phyloP scores from a whole-genome alignment of 2,888 invertebrate genomes.

The Drosophila glabriapex region DNA sequence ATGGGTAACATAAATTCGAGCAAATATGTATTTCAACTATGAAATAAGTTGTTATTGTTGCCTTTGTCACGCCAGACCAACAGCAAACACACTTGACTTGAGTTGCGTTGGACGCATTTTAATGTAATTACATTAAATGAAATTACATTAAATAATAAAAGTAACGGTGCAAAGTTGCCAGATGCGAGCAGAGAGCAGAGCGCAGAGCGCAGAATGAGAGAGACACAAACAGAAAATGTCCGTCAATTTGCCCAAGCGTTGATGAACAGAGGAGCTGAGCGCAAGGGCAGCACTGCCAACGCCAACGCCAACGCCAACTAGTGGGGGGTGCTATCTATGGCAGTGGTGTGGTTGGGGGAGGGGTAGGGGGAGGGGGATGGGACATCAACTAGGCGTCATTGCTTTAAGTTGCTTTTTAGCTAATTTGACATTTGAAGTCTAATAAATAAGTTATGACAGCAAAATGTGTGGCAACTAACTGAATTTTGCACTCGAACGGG shows the following conservation, averaged over 20 bases:
- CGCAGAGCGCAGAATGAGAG: not conserved
- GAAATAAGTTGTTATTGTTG: not conserved
- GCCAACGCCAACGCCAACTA: constrained; percentile 6
- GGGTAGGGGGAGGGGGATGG: too few species aligned
- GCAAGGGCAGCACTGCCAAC: not conserved
- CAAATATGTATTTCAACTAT: not conserved
- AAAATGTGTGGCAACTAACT: constrained; percentile 51
- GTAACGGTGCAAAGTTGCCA: constrained; percentile 45
- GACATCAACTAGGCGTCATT: constrained; percentile 6
- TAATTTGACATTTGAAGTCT: constrained; percentile 75
- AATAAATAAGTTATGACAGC: constrained; percentile 76
- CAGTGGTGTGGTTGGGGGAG: not conserved
- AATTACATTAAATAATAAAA: constrained; percentile 75
- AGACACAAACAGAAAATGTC: constrained; percentile 18
- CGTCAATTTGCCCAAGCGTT: constrained; percentile 43
- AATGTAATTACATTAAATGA: constrained; percentile 72
- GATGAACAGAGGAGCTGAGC: not conserved
- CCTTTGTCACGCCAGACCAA: constrained; percentile 13
- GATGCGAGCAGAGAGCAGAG: not conserved
- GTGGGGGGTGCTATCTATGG: not conserved
- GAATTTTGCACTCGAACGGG: constrained; percentile 25
- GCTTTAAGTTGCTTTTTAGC: constrained; percentile 60
- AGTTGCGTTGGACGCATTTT: constrained; percentile 53
- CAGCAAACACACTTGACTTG: not conserved
- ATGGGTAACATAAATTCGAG: not conserved